Evolutionary conservation across 2,797 vertebrate genomes (phyloP), one percentile per base, ranked within the genome.

Genomic region (Synanceia verrucosa): DNA sequence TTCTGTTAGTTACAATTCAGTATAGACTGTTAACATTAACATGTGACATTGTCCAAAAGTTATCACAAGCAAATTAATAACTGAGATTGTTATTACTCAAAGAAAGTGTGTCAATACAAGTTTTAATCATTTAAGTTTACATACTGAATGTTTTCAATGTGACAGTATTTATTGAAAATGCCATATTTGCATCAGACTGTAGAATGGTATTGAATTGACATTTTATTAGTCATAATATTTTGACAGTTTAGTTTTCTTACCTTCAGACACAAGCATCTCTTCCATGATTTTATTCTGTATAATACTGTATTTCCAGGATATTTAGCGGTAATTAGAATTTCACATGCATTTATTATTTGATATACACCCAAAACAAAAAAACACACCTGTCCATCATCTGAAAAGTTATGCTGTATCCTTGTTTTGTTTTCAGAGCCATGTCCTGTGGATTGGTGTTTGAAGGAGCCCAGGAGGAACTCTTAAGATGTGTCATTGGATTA

Each of bases 401-500:
- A 48, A 71, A 51, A 55, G 4, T 24, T 60, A 12, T 1, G 0
- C 11, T 19, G 9, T 7, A 19, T 52, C 44, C 6, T 43, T 13
- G 26, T 53, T 48, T 58, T 51, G 39, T 63, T n/a, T n/a, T n/a
- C 19, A 52, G 10, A 44, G 29, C 9, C 52, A 24, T 56, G 39
- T 64, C 37, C 21, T 59, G 41, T 58, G 46, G 28, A 64, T 31
- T 67, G 48, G 39, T 55, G 65, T 10, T 31, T 56, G 44, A 50
- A 63, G 73, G 50, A 26, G 48, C 65, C n/a, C 65, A 69, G 81
- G 61, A 84, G 82, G 76, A 59, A 69, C 81, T 86, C 81, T 88
- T 93, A 94, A 96, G 93, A 93, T 81, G 79, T 92, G 93, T 96
- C 95, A 99, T 96, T 95, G 95, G 94, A 97, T 99, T 98, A 99